These are phyloP conservation scores for Adoxophyes honmai DNA, from an alignment of 1,140 invertebrate genomes.

Conservation along the genomic window DNA sequence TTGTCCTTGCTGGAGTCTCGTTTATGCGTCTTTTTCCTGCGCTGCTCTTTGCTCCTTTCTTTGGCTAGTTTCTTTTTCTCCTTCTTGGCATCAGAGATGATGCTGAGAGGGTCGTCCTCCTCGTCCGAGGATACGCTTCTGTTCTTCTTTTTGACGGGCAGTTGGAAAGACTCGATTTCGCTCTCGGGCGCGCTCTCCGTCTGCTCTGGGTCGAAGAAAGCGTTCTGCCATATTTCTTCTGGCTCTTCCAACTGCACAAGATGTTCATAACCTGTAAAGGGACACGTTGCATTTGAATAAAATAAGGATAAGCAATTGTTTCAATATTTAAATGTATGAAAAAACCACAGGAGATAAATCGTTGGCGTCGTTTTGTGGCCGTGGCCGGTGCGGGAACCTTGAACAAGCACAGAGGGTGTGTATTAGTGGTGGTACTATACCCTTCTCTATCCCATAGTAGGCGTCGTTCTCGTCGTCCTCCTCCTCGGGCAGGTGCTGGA, in stretches of 20 bases:
- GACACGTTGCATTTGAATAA: too few species aligned
- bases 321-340: too few species aligned
- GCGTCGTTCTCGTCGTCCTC: slow-evolving; percentile 61
- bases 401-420: too few species aligned
- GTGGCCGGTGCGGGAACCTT: too few species aligned
- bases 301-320: too few species aligned
- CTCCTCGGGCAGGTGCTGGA: slow-evolving; percentile 58
- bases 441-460: slow-evolving; percentile 74
- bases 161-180: slow-evolving; percentile 16
- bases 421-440: too few species aligned
- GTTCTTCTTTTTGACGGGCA: slow-evolving; percentile 40
- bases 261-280: slow-evolving; percentile 66
- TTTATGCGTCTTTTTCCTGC: neutral
- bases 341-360: too few species aligned
- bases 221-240: slow-evolving; percentile 47
- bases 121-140: slow-evolving; percentile 25
- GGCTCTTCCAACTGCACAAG: slow-evolving; percentile 58
- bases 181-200: slow-evolving; percentile 31
- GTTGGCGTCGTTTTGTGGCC: too few species aligned
- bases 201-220: slow-evolving; percentile 25
- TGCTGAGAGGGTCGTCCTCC: slow-evolving; percentile 49
- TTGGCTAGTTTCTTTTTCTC: slow-evolving; percentile 24
- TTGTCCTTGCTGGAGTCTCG: slow-evolving; percentile 3
- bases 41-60: neutral
- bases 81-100: slow-evolving; percentile 33